These are phyloP conservation scores for Bellardia bayeri DNA, from an alignment of 2,888 invertebrate genomes.

Conservation along the genomic window DNA sequence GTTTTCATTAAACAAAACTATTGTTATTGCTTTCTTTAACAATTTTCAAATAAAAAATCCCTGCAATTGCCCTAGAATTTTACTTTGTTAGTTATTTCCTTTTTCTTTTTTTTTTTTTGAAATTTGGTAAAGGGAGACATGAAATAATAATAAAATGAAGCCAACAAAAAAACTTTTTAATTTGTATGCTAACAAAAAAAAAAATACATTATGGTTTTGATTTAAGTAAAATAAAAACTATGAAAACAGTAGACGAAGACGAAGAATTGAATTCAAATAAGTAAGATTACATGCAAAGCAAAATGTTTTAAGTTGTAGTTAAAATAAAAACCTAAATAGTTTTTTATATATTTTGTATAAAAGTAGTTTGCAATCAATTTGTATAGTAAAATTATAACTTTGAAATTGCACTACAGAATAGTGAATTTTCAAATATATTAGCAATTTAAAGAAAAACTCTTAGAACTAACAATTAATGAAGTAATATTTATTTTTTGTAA, in stretches of 20 bases:
- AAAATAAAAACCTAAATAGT: not conserved
- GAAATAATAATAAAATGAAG: not conserved
- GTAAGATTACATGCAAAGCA: no score
- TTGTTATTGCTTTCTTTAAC: not conserved
- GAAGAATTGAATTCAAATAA: not conserved
- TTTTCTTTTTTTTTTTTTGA: not conserved
- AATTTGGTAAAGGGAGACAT: not conserved
- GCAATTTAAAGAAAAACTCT: no score
- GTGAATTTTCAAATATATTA: no score
- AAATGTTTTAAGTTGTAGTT: no score
- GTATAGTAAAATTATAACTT: no score
- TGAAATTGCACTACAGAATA: no score
- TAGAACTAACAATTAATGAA: no score
- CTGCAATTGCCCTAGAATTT: not conserved
- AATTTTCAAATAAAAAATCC: slow-evolving; percentile 4
- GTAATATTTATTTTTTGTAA: no score
- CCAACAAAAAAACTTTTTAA: not conserved
- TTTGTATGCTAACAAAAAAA: not conserved
- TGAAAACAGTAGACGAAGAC: not conserved
- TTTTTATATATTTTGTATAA: no score
- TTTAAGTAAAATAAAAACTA: not conserved
- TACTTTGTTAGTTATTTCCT: not conserved
- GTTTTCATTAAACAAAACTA: slow-evolving; percentile 22
- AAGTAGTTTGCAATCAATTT: no score
- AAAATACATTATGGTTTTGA: not conserved